These are phyloP conservation scores for Pithys albifrons DNA, from an alignment of 2,113 vertebrate genomes.

Conservation along the genomic window DNA sequence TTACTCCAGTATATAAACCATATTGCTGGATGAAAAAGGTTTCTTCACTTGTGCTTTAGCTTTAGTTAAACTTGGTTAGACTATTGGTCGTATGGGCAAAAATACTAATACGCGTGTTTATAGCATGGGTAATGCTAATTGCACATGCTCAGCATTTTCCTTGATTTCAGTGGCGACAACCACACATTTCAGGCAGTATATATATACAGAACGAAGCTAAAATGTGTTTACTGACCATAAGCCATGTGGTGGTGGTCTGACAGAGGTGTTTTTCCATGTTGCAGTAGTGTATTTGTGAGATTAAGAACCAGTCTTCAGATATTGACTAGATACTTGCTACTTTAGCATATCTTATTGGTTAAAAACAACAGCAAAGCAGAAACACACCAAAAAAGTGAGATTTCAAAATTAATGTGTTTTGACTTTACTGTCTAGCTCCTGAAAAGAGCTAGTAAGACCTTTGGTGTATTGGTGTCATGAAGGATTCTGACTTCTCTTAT, in stretches of 20 bases:
- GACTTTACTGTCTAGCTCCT: not conserved
- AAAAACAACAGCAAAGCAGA: not conserved
- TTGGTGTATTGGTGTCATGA: not conserved
- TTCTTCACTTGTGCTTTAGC: not conserved
- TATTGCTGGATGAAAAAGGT: not conserved
- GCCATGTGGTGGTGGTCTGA: not conserved
- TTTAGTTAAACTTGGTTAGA: not conserved
- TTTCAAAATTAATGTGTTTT: not conserved
- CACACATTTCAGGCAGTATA: not conserved
- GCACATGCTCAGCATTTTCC: not conserved
- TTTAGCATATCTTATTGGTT: not conserved
- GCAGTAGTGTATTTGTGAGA: not conserved
- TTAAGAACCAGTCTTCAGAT: not conserved
- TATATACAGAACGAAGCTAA: not conserved
- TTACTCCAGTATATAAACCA: not conserved
- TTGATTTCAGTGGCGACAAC: not conserved
- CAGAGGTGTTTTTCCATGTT: not conserved
- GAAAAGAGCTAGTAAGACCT: not conserved
- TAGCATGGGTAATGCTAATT: not conserved
- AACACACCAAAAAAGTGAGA: not conserved
- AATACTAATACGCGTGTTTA: rapidly evolving
- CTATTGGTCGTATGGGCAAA: not conserved
- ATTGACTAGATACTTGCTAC: not conserved
- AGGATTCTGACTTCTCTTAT: not conserved
- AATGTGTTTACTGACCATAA: not conserved